Conservation (phyloP, 2,888 invertebrate genomes). For the Icerya purchasi region DNA sequence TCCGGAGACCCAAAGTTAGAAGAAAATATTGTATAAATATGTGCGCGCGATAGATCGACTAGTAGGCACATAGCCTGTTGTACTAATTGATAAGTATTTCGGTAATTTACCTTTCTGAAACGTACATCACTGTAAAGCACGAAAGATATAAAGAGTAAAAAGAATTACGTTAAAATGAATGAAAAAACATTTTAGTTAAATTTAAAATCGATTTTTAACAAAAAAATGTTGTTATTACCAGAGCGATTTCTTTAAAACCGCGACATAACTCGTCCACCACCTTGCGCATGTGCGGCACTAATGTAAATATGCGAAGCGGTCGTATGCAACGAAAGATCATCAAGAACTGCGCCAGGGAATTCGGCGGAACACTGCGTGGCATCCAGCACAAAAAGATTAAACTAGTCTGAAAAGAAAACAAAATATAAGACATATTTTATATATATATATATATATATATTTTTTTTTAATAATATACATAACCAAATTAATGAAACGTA, state of each 20-base stretch:
- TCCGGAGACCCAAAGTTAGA: neutral
- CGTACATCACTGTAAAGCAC: too few relatives aligned
- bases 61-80: too few relatives aligned
- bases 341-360: slow-evolving; percentile 78
- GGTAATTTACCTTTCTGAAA: too few relatives aligned
- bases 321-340: slow-evolving; percentile 93
- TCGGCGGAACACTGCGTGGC: slow-evolving; percentile 77
- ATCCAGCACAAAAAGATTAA: slow-evolving; percentile 92
- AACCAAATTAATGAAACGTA: too few relatives aligned
- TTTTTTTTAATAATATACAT: too few relatives aligned
- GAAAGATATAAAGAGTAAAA: too few relatives aligned
- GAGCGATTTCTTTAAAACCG: slow-evolving; percentile 93
- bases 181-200: neutral
- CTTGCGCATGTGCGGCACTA: slow-evolving; percentile 97
- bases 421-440: too few relatives aligned
- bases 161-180: neutral
- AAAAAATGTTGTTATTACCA: slow-evolving; percentile 35
- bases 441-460: too few relatives aligned
- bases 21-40: too few relatives aligned
- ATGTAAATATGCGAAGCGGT: slow-evolving; percentile 86
- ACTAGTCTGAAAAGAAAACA: slow-evolving; percentile 58
- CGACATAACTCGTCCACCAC: slow-evolving; percentile 95
- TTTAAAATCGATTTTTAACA: neutral
- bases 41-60: too few relatives aligned
- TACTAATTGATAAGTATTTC: too few relatives aligned